Percentiles rank a stretch among this genome's conserved stretches.
Evolutionary conservation across 2,113 vertebrate genomes (phyloP).

Genomic region (Pelmatolapia mariae): DNA sequence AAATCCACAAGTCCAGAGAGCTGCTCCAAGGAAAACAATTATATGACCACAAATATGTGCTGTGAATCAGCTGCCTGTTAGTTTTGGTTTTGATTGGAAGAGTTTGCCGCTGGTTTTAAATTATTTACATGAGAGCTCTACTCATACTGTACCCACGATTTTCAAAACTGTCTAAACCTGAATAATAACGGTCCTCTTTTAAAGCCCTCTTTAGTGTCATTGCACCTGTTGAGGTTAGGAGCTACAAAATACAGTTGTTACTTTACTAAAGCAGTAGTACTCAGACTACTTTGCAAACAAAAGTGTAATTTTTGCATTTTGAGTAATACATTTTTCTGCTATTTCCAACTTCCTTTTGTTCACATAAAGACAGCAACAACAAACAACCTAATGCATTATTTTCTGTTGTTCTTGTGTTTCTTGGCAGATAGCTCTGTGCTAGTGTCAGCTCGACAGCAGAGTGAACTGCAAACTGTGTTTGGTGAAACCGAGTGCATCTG

Average conservation of each 20-base stretch:
- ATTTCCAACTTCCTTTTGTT: background rate
- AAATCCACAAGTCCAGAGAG: background rate
- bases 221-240: background rate
- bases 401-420: background rate
- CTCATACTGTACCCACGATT: background rate
- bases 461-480: background rate
- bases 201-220: background rate
- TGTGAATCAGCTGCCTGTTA: background rate
- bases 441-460: background rate
- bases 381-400: background rate
- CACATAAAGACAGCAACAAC: accelerated
- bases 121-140: accelerated
- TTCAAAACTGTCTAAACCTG: background rate
- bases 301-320: background rate
- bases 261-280: background rate
- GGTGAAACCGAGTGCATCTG: background rate
- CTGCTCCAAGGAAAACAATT: background rate
- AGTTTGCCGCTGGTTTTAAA: background rate
- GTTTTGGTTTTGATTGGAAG: background rate
- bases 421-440: background rate
- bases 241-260: background rate
- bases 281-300: background rate
- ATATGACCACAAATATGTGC: background rate
- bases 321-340: accelerated
- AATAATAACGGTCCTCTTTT: background rate